A percentile compares a stretch with the other conserved stretches of the same genome.
Evolutionary conservation across 2,113 vertebrate genomes (phyloP).

Genomic region (Corythornis vintsioides): DNA sequence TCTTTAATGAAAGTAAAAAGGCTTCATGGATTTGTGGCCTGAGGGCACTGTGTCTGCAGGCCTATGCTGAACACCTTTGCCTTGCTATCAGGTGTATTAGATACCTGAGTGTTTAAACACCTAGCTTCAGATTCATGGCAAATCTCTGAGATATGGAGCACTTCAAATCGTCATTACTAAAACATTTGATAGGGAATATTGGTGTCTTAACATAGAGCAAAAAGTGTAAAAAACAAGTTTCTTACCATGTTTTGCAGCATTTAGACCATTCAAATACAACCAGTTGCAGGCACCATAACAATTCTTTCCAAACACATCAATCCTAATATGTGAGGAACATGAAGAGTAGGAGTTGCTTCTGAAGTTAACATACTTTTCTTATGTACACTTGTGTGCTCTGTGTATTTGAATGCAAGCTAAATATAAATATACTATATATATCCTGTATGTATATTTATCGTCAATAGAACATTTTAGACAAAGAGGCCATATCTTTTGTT

Average conservation of each 20-base stretch:
- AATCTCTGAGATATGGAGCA: background rate
- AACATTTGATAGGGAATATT: background rate
- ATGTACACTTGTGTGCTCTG: rapidly evolving
- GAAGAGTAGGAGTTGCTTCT: background rate
- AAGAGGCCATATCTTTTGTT: background rate
- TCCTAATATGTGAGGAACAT: background rate
- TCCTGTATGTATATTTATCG: background rate
- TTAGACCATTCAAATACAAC: background rate
- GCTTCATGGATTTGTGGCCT: background rate
- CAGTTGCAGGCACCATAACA: background rate
- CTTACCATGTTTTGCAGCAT: background rate
- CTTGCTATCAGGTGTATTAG: background rate
- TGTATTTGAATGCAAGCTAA: background rate
- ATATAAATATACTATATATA: background rate
- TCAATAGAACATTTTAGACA: background rate
- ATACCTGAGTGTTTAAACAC: background rate
- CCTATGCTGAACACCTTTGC: background rate
- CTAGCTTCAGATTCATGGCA: background rate
- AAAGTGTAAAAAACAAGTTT: background rate
- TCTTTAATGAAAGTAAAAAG: background rate
- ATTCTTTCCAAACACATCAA: background rate
- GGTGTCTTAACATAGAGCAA: background rate
- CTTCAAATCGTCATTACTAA: background rate
- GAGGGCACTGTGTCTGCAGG: background rate
- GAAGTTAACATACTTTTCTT: background rate